A percentile compares a stretch with the other conserved stretches of the same genome.
These are phyloP conservation scores for Botrylloides violaceus DNA, from an alignment of 23 tunicate genomes.

Conservation along the genomic window DNA sequence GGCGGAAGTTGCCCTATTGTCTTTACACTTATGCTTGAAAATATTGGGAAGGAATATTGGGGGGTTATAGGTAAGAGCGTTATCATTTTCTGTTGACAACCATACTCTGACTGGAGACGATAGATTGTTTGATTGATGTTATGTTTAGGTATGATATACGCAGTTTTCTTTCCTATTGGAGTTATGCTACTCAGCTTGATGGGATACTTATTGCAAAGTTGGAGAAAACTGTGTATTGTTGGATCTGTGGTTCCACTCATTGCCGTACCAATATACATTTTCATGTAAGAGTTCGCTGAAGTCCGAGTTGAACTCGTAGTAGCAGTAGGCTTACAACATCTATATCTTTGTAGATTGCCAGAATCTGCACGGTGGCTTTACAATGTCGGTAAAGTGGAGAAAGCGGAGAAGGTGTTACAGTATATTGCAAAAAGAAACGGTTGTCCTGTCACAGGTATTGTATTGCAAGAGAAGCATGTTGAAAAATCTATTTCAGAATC, in stretches of 20 bases:
- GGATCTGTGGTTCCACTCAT: slow-evolving; percentile 26
- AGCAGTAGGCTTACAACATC: too few species aligned
- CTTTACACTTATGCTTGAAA: slow-evolving; percentile 43
- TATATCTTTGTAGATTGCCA: slow-evolving; percentile 32
- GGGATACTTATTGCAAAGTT: slow-evolving; percentile 22
- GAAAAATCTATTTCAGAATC: too few species aligned
- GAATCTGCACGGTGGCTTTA: slow-evolving; percentile 85
- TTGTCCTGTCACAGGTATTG: not conserved
- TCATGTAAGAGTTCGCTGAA: slow-evolving; percentile 53
- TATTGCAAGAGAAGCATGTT: too few species aligned
- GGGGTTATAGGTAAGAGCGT: not conserved
- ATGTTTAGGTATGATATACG: slow-evolving; percentile 38
- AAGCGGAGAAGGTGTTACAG: slow-evolving; percentile 38
- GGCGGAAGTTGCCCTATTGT: slow-evolving; percentile 41
- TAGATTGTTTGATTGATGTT: too few species aligned
- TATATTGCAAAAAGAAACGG: slow-evolving; percentile 58
- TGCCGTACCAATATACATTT: not conserved
- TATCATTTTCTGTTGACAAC: too few species aligned
- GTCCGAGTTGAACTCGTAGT: too few species aligned
- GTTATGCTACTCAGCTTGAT: slow-evolving; percentile 42
- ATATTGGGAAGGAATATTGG: slow-evolving; percentile 28
- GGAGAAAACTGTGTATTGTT: slow-evolving; percentile 50
- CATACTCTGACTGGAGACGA: too few species aligned
- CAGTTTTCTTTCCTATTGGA: slow-evolving; percentile 45
- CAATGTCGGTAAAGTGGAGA: slow-evolving; percentile 48